Percentiles rank a stretch among this genome's conserved stretches.
phyloP scores from a whole-genome alignment of 2,113 vertebrate genomes.

The Petromus typicus region DNA sequence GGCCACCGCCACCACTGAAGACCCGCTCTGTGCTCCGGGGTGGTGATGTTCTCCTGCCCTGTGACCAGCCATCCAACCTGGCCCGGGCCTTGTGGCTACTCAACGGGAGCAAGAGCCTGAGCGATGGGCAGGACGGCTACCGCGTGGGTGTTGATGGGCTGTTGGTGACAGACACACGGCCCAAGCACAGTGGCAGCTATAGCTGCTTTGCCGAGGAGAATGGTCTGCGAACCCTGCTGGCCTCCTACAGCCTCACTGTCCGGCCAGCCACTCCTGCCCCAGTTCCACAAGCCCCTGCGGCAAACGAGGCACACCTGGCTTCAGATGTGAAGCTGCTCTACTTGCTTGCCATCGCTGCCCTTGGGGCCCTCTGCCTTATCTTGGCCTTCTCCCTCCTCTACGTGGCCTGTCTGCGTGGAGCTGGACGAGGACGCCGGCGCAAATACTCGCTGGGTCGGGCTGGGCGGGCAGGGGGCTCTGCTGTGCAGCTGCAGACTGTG shows the following conservation, averaged over 20 bases:
- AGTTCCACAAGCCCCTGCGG: conserved; percentile 78
- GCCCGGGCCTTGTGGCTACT: conserved; percentile 93
- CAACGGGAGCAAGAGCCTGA: conserved; percentile 87
- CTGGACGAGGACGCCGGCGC: conserved; percentile 84
- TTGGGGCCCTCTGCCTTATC: conserved; percentile 93
- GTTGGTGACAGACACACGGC: conserved; percentile 91
- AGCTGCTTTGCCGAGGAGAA: conserved; percentile 94
- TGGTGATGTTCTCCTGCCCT: conserved; percentile 95
- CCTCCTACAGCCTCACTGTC: conserved; percentile 90
- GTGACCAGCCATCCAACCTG: conserved; percentile 95
- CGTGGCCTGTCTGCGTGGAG: conserved; percentile 90
- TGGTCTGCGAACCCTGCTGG: conserved; percentile 88
- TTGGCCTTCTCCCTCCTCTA: conserved; percentile 92
- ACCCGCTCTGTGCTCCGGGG: conserved; percentile 92
- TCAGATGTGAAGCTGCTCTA: conserved; percentile 92
- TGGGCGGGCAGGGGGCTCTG: conserved; percentile 83
- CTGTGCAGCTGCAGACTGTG: conserved; percentile 94
- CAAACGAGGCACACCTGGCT: conserved; percentile 81
- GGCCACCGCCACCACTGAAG: conserved; percentile 78
- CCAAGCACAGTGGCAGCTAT: conserved; percentile 91
- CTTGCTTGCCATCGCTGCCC: conserved; percentile 90
- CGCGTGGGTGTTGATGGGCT: conserved; percentile 93
- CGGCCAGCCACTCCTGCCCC: conserved; percentile 87
- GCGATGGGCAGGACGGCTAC: conserved; percentile 87
- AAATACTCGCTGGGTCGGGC: conserved; percentile 89